Percentiles rank a stretch among this genome's conserved stretches.
Conservation (phyloP, 2,113 vertebrate species). For the Tetraodon nigroviridis region DNA sequence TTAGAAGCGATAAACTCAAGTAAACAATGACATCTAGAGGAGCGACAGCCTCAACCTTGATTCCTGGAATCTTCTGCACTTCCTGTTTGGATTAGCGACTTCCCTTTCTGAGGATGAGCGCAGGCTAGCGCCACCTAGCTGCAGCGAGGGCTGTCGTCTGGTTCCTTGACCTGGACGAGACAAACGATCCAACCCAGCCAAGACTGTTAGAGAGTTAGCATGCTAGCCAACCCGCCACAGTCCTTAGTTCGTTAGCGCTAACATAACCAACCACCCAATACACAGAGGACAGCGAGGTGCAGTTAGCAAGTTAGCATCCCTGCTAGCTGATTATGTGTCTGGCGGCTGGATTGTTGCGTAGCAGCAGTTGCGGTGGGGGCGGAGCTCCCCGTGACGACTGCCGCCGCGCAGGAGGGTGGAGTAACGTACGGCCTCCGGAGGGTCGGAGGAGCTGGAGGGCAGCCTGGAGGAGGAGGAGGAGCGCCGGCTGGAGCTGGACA, state of each 20-base stretch:
- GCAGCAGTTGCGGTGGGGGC: constrained; percentile 48
- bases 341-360: constrained; percentile 41
- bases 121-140: too few species aligned
- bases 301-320: constrained; percentile 48
- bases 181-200: constrained; percentile 1
- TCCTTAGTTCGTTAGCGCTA: constrained; percentile 47
- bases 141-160: too few species aligned
- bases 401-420: constrained; percentile 42
- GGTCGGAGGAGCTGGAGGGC: constrained; percentile 73
- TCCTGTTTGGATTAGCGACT: too few species aligned
- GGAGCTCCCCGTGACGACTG: constrained; percentile 65
- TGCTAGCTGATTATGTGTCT: constrained; percentile 38
- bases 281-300: constrained; percentile 6
- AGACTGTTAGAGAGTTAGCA: constrained; percentile 43
- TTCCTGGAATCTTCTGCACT: too few species aligned
- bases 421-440: constrained; percentile 94
- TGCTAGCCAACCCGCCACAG: constrained; percentile 22
- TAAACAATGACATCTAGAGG: too few species aligned
- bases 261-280: constrained; percentile 34
- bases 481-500: constrained; percentile 44
- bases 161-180: too few species aligned
- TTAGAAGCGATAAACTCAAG: too few species aligned
- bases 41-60: too few species aligned
- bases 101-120: too few species aligned
- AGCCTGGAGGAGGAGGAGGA: constrained; percentile 68